A percentile compares a stretch with the other conserved stretches of the same genome.
phyloP scores from a whole-genome alignment of 1,140 invertebrate species.

The Aphelenchoides fujianensis region DNA sequence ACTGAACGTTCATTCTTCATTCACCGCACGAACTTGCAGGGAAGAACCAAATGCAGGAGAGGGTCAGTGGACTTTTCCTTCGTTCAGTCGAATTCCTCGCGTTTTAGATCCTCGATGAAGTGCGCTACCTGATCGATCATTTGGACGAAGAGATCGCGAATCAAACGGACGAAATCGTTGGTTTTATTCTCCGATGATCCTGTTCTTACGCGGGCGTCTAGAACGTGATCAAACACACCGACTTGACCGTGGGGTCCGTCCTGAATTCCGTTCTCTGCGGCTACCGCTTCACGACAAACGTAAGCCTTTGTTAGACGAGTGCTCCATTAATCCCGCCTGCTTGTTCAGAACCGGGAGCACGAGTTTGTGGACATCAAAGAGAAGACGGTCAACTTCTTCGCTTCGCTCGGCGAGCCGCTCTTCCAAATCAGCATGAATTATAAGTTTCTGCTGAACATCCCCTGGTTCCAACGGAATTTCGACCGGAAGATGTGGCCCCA shows the following conservation, averaged over 20 bases:
- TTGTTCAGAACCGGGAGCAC: background rate
- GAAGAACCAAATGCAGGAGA: background rate
- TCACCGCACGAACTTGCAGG: too few relatives aligned
- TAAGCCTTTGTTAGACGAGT: background rate
- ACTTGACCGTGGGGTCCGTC: constrained; percentile 20
- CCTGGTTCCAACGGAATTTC: background rate
- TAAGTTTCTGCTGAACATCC: background rate
- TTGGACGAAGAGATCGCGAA: background rate
- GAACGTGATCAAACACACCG: background rate
- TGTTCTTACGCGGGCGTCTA: background rate
- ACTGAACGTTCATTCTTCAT: too few relatives aligned
- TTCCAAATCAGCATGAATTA: background rate
- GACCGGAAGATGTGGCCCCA: background rate
- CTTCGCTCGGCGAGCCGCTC: background rate
- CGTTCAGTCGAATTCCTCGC: too few relatives aligned
- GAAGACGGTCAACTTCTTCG: background rate
- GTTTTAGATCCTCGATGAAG: background rate
- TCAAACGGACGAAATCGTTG: background rate
- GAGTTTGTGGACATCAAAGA: background rate
- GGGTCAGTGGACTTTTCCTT: too few relatives aligned
- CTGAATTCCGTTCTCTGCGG: constrained; percentile 23
- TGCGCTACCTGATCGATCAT: background rate
- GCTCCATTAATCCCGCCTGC: background rate
- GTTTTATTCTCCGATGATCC: too few relatives aligned
- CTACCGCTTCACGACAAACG: constrained; percentile 20